Evolutionary conservation across 2,797 vertebrate genomes (phyloP).

Genomic region (Psittacula echo): DNA sequence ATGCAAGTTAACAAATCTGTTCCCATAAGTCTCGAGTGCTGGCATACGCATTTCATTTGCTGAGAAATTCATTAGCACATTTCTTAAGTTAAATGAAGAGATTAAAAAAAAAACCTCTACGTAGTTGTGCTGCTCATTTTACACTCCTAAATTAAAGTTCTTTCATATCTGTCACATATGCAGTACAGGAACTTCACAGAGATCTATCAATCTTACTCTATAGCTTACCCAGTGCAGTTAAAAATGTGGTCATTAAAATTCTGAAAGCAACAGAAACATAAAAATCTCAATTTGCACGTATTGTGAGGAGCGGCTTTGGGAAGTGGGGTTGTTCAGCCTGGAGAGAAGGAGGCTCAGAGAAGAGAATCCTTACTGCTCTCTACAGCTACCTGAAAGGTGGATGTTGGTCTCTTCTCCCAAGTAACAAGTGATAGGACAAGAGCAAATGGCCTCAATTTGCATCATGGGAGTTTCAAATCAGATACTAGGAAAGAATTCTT

Average conservation of each 20-base stretch:
- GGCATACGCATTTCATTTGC: neutral
- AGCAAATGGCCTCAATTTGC: neutral
- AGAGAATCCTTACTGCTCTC: neutral
- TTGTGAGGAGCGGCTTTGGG: neutral
- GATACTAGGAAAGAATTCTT: neutral
- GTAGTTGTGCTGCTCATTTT: neutral
- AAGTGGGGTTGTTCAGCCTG: neutral
- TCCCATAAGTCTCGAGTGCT: neutral
- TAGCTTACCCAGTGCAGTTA: neutral
- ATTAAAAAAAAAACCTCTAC: neutral
- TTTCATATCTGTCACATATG: neutral
- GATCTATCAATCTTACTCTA: neutral
- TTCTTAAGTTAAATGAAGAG: neutral
- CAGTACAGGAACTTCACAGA: neutral
- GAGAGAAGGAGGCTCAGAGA: neutral
- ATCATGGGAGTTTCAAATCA: neutral
- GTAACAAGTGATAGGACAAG: neutral
- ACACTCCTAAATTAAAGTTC: neutral
- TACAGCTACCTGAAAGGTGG: neutral
- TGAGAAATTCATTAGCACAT: neutral
- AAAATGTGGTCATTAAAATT: neutral
- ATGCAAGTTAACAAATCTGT: neutral
- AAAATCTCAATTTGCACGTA: neutral
- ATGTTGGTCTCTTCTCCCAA: neutral
- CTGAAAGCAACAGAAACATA: neutral